Conservation (phyloP, 35 echinoderm and acorn worm genomes). For the Ophiothrix spiculata region DNA sequence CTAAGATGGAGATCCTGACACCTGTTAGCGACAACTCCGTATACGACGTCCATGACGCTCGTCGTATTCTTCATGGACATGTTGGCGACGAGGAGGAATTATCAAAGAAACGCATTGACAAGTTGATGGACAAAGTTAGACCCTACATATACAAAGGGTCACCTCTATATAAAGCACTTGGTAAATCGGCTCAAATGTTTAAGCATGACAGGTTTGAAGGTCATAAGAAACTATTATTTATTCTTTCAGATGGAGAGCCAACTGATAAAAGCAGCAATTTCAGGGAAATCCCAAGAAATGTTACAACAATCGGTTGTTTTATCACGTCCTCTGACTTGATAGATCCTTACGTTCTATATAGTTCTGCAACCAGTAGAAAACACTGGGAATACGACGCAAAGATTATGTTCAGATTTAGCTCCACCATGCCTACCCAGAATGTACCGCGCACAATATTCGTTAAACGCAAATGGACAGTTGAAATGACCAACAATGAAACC, state of each 20-base stretch:
- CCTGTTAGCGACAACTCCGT: neutral
- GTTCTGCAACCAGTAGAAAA: neutral
- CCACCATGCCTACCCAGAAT: neutral
- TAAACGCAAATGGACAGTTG: neutral
- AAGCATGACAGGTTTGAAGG: neutral
- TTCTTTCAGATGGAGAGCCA: neutral
- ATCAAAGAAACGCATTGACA: neutral
- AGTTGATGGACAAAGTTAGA: neutral
- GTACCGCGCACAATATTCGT: neutral
- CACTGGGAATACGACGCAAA: neutral
- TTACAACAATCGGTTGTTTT: neutral
- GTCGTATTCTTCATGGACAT: neutral
- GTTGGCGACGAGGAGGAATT: neutral
- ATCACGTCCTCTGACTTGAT: neutral
- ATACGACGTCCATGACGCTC: neutral
- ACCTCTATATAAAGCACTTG: neutral
- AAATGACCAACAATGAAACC: neutral
- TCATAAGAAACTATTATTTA: neutral
- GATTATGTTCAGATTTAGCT: neutral
- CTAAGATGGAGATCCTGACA: neutral
- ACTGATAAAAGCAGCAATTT: neutral
- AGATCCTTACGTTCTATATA: neutral
- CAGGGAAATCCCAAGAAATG: no score
- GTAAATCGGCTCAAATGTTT: neutral
- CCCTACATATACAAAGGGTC: neutral